Evolutionary conservation across 2,113 vertebrate species (phyloP).

Genomic region (Myodes glareolus): DNA sequence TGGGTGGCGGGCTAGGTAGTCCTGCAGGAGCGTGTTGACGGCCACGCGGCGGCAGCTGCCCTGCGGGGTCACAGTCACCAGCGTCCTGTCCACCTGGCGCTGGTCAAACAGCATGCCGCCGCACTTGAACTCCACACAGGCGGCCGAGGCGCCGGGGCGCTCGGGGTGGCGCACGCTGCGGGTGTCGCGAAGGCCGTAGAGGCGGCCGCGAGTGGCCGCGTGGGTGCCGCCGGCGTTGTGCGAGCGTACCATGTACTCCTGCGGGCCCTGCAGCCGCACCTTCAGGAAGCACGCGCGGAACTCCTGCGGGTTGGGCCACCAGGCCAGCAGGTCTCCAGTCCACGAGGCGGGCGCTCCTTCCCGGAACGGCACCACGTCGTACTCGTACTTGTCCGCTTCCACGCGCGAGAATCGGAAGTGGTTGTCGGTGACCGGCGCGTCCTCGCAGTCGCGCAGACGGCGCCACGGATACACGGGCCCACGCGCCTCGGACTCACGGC

Average conservation of each 20-base stretch:
- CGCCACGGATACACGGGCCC: constrained; percentile 96
- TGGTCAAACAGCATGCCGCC: constrained; percentile 98
- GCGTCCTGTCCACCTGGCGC: constrained; percentile 90
- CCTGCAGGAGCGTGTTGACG: constrained; percentile 90
- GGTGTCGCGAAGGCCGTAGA: constrained; percentile 96
- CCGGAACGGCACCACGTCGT: constrained; percentile 96
- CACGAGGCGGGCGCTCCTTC: constrained; percentile 94
- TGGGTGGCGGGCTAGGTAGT: constrained; percentile 94
- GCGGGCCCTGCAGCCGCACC: constrained; percentile 92
- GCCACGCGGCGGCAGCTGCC: constrained; percentile 91
- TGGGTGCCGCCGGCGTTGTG: constrained; percentile 93
- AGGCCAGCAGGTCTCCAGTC: constrained; percentile 94
- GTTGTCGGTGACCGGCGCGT: constrained; percentile 89
- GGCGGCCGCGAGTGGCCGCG: constrained; percentile 88
- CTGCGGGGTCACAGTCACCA: constrained; percentile 92
- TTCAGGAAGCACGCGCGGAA: constrained; percentile 98
- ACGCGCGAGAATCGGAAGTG: constrained; percentile 97
- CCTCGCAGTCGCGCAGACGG: constrained; percentile 91
- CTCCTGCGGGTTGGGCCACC: constrained; percentile 99
- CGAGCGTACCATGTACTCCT: constrained; percentile 95
- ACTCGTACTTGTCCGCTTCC: constrained; percentile 97
- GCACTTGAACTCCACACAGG: constrained; percentile 98
- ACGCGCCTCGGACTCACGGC: constrained; percentile 87
- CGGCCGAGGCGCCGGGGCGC: constrained; percentile 87
- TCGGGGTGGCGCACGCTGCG: constrained; percentile 92